Conservation (phyloP, 2,113 vertebrate genomes). For the Megaceryle maxima region DNA sequence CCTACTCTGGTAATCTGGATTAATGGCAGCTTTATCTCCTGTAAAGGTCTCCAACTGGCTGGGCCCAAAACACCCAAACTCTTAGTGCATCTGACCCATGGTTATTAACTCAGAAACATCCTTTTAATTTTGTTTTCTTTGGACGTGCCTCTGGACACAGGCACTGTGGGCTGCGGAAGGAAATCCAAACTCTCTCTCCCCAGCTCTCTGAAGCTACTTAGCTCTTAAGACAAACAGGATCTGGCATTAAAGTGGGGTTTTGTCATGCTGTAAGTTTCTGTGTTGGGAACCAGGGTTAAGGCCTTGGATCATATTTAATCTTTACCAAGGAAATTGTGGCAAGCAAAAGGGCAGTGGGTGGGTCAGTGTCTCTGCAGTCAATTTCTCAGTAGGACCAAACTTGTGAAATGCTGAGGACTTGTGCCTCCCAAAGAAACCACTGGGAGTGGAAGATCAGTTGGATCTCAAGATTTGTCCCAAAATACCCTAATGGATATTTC, state of each 20-base stretch:
- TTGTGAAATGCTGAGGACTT: background rate
- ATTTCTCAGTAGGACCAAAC: background rate
- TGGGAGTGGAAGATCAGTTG: background rate
- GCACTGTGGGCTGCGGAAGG: background rate
- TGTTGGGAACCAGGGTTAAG: background rate
- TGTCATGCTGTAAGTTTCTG: background rate
- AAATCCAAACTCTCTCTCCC: constrained; percentile 1
- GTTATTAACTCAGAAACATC: background rate
- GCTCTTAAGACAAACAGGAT: background rate
- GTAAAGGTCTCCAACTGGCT: background rate
- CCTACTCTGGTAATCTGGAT: background rate
- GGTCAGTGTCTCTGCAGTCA: background rate
- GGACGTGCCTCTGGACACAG: background rate
- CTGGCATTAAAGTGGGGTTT: background rate
- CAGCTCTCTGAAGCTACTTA: background rate
- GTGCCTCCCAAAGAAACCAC: background rate
- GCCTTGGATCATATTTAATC: background rate
- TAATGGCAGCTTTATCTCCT: background rate
- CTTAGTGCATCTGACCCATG: background rate
- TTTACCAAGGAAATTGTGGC: background rate
- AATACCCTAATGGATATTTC: background rate
- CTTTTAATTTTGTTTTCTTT: background rate
- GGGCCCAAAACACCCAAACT: background rate
- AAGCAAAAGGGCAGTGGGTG: background rate
- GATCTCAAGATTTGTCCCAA: background rate